Percentiles rank a stretch among this genome's conserved stretches.
Evolutionary conservation across 35 echinoderm and acorn worm species (phyloP).

Genomic region (Heliocidaris erythrogramma): DNA sequence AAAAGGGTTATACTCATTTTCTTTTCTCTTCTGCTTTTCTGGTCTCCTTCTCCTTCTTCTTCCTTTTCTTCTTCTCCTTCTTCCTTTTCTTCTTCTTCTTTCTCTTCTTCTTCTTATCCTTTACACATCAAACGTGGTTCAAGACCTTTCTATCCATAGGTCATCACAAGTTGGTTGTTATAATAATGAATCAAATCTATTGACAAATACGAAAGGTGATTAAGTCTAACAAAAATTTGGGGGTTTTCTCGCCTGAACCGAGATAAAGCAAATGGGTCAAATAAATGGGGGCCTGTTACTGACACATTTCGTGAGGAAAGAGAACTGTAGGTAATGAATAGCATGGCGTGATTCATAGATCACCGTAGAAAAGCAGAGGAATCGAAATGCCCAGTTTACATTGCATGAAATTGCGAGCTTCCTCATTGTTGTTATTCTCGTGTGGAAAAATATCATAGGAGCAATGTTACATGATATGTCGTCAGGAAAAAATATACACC

Average conservation of each 20-base stretch:
- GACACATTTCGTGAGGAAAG: not conserved
- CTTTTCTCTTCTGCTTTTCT: too few species aligned
- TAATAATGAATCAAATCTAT: not conserved
- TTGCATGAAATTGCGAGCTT: not conserved
- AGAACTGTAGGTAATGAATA: not conserved
- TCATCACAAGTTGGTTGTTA: not conserved
- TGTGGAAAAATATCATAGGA: too few species aligned
- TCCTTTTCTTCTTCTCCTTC: too few species aligned
- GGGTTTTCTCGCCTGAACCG: not conserved
- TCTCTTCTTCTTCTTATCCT: too few species aligned
- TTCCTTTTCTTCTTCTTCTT: too few species aligned
- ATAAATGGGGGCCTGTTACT: not conserved
- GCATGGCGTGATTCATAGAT: not conserved
- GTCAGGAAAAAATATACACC: too few species aligned
- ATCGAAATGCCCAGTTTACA: not conserved
- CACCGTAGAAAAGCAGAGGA: not conserved
- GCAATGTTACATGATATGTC: too few species aligned
- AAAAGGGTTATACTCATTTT: too few species aligned
- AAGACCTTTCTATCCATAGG: not conserved
- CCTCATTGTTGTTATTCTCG: too few species aligned
- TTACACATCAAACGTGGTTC: too few species aligned
- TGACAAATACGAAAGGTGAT: not conserved
- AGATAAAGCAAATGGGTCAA: not conserved
- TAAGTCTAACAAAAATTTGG: not conserved
- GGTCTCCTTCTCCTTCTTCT: too few species aligned